A percentile compares a stretch with the other conserved stretches of the same genome.
These are phyloP conservation scores for Ginglymostoma cirratum DNA, from an alignment of 2,113 vertebrate species.

Conservation along the genomic window DNA sequence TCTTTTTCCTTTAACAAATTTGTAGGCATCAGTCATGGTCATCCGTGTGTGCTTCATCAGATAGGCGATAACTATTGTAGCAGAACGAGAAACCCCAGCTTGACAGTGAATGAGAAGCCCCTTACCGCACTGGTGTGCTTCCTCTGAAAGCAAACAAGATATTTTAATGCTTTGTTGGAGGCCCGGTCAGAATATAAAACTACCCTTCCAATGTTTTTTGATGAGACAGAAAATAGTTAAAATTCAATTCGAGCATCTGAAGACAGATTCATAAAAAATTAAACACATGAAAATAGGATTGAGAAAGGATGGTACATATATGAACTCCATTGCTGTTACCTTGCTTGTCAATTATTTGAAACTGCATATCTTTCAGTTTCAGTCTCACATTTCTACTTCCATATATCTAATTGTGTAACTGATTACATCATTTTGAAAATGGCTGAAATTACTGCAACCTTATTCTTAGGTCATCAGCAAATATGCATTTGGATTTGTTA, in stretches of 20 bases:
- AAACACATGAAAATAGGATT: not conserved
- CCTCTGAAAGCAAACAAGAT: slow-evolving; percentile 61
- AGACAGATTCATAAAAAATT: not conserved
- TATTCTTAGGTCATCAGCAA: not conserved
- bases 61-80: slow-evolving; percentile 96
- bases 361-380: not conserved
- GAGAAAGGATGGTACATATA: not conserved
- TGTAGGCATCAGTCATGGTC: slow-evolving; percentile 98
- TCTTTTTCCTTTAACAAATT: slow-evolving; percentile 94
- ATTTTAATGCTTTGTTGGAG: not conserved
- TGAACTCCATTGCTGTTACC: not conserved
- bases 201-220: not conserved
- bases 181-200: not conserved
- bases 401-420: not conserved
- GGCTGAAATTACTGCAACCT: not conserved
- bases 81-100: slow-evolving; percentile 90
- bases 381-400: not conserved
- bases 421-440: not conserved
- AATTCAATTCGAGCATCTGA: not conserved
- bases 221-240: not conserved
- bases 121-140: slow-evolving; percentile 89
- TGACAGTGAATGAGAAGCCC: slow-evolving; percentile 96
- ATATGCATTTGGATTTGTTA: not conserved
- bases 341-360: not conserved
- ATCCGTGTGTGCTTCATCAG: slow-evolving; percentile 99